Percentiles rank a stretch among this genome's conserved stretches.
Evolutionary conservation across 1,140 invertebrate species (phyloP).

Genomic region (Sitobion miscanthi): DNA sequence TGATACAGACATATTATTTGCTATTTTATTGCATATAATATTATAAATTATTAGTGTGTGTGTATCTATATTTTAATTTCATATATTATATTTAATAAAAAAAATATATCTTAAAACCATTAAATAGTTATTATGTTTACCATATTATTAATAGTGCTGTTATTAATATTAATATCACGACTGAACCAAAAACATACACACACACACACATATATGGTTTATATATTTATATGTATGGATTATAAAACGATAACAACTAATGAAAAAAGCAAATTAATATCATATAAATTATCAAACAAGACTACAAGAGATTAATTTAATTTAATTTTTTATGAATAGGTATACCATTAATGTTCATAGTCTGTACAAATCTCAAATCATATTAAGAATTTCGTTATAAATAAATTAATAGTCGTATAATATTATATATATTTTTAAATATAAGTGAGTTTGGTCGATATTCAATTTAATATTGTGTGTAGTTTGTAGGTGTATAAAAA

Average conservation of each 20-base stretch:
- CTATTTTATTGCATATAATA: not conserved
- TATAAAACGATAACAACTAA: constrained; percentile 1
- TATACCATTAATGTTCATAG: not conserved
- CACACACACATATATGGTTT: too few species aligned
- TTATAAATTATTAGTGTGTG: not conserved
- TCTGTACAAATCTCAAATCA: not conserved
- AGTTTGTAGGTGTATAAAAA: not conserved
- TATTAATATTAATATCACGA: not conserved
- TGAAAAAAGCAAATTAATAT: not conserved
- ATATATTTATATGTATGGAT: not conserved
- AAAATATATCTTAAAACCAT: not conserved
- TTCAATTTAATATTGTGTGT: not conserved
- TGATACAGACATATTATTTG: not conserved
- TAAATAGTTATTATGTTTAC: not conserved
- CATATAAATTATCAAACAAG: not conserved
- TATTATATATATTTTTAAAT: not conserved
- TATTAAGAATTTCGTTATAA: not conserved
- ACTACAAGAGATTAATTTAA: not conserved
- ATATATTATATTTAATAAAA: not conserved
- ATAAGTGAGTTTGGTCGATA: not conserved
- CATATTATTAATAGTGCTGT: not conserved
- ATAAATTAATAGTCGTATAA: too few species aligned
- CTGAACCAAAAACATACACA: too few species aligned
- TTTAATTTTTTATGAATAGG: not conserved
- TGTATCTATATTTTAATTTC: not conserved